These are phyloP conservation scores for Lasioglossum albipes DNA, from an alignment of 1,140 invertebrate species.

Conservation along the genomic window DNA sequence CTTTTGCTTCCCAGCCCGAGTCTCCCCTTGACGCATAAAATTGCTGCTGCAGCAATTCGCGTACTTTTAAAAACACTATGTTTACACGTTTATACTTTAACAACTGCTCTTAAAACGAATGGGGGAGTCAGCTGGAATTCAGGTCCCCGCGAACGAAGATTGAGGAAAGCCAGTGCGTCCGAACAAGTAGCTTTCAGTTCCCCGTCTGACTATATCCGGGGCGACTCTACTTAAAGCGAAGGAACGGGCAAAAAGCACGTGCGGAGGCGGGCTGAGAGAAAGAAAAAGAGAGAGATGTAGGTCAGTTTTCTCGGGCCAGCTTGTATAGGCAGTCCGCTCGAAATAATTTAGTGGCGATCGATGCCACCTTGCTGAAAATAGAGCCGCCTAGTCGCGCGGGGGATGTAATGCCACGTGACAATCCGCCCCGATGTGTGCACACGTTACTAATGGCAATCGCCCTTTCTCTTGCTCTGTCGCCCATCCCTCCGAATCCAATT, in stretches of 20 bases:
- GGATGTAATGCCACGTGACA: constrained; percentile 57
- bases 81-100: neutral
- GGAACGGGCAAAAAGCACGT: constrained; percentile 18
- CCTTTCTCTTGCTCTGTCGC: constrained; percentile 39
- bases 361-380: constrained; percentile 76
- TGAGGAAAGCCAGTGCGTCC: constrained; percentile 16
- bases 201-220: constrained; percentile 34
- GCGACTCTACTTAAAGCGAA: constrained; percentile 33
- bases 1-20: no score
- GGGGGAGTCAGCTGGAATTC: neutral
- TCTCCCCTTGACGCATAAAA: no score
- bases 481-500: constrained; percentile 51
- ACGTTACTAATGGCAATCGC: constrained; percentile 50
- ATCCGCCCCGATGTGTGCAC: constrained; percentile 42
- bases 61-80: no score
- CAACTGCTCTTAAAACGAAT: neutral
- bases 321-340: constrained; percentile 74
- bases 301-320: constrained; percentile 74
- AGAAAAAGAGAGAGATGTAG: constrained; percentile 67
- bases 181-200: constrained; percentile 26
- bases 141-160: neutral
- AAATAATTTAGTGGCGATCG: constrained; percentile 80
- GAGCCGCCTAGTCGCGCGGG: constrained; percentile 57
- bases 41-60: no score
- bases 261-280: neutral